Base-by-base conservation (phyloP, 2,888 invertebrate species). In the Argyra leucocephala region DNA sequence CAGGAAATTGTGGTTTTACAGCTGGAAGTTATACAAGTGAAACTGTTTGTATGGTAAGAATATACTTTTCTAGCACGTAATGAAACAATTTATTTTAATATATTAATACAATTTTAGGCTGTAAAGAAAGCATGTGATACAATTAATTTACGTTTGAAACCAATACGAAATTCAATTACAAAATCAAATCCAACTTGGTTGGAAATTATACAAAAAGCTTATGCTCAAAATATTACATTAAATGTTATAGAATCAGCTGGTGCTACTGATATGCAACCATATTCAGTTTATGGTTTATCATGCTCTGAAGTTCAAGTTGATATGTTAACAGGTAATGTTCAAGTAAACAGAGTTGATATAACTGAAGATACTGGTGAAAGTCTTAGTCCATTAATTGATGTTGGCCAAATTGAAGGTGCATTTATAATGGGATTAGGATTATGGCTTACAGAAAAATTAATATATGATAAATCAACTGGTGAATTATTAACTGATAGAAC, bases 331-430 rank as follows among this genome's bases (percentile, higher is more conserved):
- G 90, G 90, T 6, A 86, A 88, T 72, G 84, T 85, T 72, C 81
- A 86, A 69, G 76, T 87, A 12, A 74, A 73, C 22, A 81, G 88
- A 72, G 86, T 87, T 0, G 88, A 89, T 76, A 74, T 89, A 23
- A 74, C 87, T 22, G 88, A 88, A 75, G 89, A 89, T 73, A 82
- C 83, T 22, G 88, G 89, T 12, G 80, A 84, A 66, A 87, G 86
- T 74, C 76, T 88, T 68, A 88, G 82, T 76, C 88, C 88, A 9
- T 76, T 82, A 72, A 82, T 88, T 62, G 88, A 89, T 74, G 76
- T 88, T 62, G 88, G 85, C 22, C 88, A 89, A 80, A 83, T 86
- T 15, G 88, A 88, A 78, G 90, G 90, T 0, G 87, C 88, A 0
- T 88, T 88, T 72, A 74, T 87, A 0, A 88, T 88, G 88, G 88